Conservation (phyloP, 2,888 invertebrate species). For the Ypsolopha scabrella region DNA sequence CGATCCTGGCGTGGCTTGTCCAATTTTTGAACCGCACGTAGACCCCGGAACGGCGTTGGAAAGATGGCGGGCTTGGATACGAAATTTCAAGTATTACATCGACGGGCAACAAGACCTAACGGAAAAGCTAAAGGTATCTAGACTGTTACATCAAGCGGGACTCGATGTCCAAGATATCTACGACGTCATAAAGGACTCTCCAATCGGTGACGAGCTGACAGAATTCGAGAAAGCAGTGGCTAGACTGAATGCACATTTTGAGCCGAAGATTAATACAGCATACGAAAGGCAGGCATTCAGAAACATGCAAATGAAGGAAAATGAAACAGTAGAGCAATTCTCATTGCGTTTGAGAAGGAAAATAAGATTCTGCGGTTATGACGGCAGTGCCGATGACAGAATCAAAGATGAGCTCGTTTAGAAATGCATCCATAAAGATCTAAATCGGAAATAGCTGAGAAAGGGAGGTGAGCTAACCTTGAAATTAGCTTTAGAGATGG, state of each 20-base stretch:
- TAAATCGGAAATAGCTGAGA: conserved; percentile 6
- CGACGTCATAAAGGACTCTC: not conserved
- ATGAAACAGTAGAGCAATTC: not conserved
- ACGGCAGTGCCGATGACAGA: conserved; percentile 1
- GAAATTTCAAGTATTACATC: not conserved
- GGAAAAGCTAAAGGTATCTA: not conserved
- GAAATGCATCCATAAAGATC: conserved; percentile 1
- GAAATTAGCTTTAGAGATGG: not conserved
- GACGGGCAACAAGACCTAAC: not conserved
- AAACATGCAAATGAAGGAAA: not conserved
- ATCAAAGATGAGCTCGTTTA: conserved; percentile 5
- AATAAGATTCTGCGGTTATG: not conserved
- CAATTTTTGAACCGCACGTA: not conserved
- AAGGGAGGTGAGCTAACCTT: conserved; percentile 4
- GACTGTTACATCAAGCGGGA: not conserved
- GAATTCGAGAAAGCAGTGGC: not conserved
- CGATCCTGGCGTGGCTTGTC: too few species aligned
- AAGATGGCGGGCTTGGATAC: not conserved
- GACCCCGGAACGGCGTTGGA: not conserved
- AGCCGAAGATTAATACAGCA: not conserved
- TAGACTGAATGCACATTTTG: not conserved
- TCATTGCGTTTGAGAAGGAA: not conserved
- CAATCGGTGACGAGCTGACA: not conserved
- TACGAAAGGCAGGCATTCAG: not conserved
- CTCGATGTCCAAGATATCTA: not conserved